phyloP scores from a whole-genome alignment of 2,888 invertebrate genomes.

The Orthonychiurus folsomi region DNA sequence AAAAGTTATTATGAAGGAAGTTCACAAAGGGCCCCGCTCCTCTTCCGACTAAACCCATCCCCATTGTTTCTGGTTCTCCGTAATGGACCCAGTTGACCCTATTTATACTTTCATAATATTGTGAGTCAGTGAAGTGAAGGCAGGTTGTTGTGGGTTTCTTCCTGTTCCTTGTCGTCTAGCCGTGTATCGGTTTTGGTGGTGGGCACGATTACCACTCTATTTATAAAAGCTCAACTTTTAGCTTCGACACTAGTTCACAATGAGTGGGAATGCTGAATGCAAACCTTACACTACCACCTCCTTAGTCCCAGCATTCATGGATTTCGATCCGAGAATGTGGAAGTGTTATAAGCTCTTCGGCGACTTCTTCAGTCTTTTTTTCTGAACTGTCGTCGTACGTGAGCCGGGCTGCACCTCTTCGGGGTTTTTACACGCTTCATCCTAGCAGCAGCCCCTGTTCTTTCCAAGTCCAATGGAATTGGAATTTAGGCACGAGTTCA shows the following conservation, averaged over 20 bases:
- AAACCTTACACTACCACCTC: no score
- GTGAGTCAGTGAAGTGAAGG: neutral
- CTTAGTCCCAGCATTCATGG: no score
- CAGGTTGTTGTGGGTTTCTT: neutral
- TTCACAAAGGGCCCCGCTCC: no score
- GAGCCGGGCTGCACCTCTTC: no score
- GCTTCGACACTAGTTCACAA: neutral
- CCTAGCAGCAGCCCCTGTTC: no score
- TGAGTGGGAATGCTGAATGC: no score
- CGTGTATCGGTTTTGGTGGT: neutral
- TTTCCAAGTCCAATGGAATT: no score
- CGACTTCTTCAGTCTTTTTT: neutral
- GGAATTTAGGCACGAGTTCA: constrained; percentile 15
- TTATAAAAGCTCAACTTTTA: neutral
- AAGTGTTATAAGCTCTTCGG: constrained; percentile 1
- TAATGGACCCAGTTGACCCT: neutral
- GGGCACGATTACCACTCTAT: neutral
- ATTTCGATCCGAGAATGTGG: neutral
- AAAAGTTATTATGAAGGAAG: no score
- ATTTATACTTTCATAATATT: neutral
- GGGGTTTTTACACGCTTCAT: neutral
- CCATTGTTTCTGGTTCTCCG: no score
- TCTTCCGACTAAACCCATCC: no score
- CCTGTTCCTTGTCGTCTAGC: neutral
- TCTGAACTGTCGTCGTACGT: neutral